Percentiles rank a stretch among this genome's conserved stretches.
Evolutionary conservation across 2,797 vertebrate species (phyloP).

Genomic region (Lagorchestes hirsutus): DNA sequence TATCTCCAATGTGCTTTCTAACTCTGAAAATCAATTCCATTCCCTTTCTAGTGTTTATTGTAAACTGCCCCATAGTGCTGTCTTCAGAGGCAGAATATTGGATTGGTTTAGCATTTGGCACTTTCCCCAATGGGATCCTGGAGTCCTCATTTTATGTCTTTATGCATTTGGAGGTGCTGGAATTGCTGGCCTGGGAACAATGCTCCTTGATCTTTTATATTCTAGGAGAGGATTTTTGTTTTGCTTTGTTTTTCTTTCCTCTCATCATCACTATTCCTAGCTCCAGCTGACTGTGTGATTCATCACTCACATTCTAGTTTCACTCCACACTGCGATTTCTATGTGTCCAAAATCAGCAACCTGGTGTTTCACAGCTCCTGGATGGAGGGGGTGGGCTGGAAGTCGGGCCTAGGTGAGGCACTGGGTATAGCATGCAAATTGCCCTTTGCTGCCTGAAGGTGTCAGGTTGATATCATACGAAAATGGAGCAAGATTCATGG

Average conservation of each 20-base stretch:
- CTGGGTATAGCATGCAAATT: slow-evolving; percentile 40
- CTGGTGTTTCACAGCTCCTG: slow-evolving; percentile 23
- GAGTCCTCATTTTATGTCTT: slow-evolving; percentile 30
- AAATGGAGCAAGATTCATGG: neutral
- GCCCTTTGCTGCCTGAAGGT: slow-evolving; percentile 46
- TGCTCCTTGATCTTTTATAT: slow-evolving; percentile 22
- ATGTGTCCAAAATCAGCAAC: slow-evolving; percentile 63
- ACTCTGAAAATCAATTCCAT: neutral
- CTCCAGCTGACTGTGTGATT: slow-evolving; percentile 64
- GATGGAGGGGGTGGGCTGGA: slow-evolving; percentile 3
- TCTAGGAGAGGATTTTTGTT: slow-evolving; percentile 54
- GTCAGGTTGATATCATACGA: slow-evolving; percentile 46
- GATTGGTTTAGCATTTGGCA: neutral
- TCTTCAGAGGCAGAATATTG: neutral
- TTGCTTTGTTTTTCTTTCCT: slow-evolving; percentile 43
- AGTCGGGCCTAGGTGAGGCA: neutral
- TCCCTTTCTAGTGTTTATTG: neutral
- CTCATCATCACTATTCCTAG: slow-evolving; percentile 54
- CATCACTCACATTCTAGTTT: slow-evolving; percentile 72
- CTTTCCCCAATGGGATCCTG: neutral
- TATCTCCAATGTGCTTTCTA: neutral
- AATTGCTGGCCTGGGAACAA: slow-evolving; percentile 16
- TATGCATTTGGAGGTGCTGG: neutral
- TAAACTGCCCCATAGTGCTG: neutral
- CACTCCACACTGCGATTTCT: slow-evolving; percentile 70